A percentile compares a stretch with the other conserved stretches of the same genome.
phyloP scores from a whole-genome alignment of 2,113 vertebrate species.

The Globicephala melas region DNA sequence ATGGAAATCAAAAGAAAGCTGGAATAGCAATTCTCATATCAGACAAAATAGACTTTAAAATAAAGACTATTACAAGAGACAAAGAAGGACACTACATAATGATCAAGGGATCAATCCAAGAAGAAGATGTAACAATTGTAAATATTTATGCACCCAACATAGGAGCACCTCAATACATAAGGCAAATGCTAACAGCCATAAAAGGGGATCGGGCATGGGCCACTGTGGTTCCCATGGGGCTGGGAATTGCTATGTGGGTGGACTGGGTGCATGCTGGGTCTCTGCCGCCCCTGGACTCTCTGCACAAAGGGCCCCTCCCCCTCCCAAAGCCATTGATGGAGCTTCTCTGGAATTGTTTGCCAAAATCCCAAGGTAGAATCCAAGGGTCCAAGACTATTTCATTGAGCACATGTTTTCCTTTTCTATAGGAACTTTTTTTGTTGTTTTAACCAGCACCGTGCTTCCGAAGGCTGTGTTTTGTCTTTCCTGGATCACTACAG shows the following conservation, averaged over 20 bases:
- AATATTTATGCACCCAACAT: no score
- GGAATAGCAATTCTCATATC: no score
- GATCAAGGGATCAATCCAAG: no score
- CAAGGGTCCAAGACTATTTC: slow-evolving; percentile 68
- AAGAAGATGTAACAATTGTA: no score
- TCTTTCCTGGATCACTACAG: no score
- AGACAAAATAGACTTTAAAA: no score
- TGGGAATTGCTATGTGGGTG: not conserved
- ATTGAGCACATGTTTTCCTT: not conserved
- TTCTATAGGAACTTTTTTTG: slow-evolving; percentile 13
- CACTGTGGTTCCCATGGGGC: not conserved
- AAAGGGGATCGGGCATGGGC: not conserved
- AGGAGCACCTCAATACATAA: no score
- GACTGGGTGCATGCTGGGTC: not conserved
- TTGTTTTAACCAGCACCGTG: slow-evolving; percentile 13
- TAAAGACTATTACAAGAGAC: no score
- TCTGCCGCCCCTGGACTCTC: not conserved
- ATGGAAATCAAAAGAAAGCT: no score
- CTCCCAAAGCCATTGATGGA: slow-evolving; percentile 23
- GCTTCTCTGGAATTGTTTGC: slow-evolving; percentile 42
- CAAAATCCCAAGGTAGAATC: slow-evolving; percentile 59
- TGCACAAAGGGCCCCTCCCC: not conserved
- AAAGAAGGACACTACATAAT: no score
- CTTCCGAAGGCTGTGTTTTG: slow-evolving; percentile 65
- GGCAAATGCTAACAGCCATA: no score